Conservation (phyloP, 2,797 vertebrate genomes). For the Australoheros facetus region DNA sequence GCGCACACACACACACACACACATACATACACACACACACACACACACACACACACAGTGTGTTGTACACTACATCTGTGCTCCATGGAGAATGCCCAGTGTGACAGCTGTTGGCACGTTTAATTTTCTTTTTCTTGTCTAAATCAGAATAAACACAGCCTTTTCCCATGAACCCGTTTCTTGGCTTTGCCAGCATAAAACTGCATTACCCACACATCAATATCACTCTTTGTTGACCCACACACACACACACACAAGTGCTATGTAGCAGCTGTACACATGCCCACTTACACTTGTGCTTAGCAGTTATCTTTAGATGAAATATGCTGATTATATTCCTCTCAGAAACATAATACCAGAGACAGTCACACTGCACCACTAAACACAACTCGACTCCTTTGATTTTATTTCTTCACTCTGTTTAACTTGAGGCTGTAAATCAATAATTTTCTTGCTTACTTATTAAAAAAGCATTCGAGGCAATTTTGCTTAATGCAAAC, state of each 20-base stretch:
- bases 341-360: not conserved
- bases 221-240: not conserved
- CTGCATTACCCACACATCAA: slow-evolving; percentile 9
- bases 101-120: slow-evolving; percentile 63
- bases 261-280: slow-evolving; percentile 37
- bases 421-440: not conserved
- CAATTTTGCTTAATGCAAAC: not conserved
- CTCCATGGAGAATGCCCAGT: slow-evolving; percentile 42
- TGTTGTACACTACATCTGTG: slow-evolving; percentile 41
- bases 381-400: not conserved
- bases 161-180: slow-evolving; percentile 67
- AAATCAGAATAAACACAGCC: slow-evolving; percentile 44
- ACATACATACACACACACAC: not conserved
- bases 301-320: slow-evolving; percentile 25
- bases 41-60: not conserved
- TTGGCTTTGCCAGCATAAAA: slow-evolving; percentile 36
- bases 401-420: not conserved
- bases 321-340: slow-evolving; percentile 14
- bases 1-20: not conserved
- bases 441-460: not conserved
- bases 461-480: not conserved
- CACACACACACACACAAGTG: not conserved
- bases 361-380: not conserved
- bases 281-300: not conserved
- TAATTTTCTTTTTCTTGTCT: slow-evolving; percentile 28